Base-by-base conservation (phyloP, 2,888 invertebrate genomes). In the Lasioglossum zephyrum region DNA sequence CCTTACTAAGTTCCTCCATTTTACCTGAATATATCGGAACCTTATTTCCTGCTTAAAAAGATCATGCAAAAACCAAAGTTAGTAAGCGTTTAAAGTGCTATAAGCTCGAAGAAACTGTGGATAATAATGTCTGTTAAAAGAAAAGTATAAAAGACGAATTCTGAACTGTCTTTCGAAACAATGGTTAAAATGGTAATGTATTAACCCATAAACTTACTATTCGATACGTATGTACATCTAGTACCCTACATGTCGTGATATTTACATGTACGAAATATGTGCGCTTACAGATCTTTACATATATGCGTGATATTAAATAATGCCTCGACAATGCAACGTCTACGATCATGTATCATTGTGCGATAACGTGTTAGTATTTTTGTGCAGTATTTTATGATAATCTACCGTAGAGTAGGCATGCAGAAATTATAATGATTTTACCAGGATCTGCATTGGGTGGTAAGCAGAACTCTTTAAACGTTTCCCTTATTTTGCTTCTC, bases 381-480 rank as follows among this genome's bases (percentile, higher is more conserved):
- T 44, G 69, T 81, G 80, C 66, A 70, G 39, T 73, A 31, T 39
- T 57, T 73, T 73, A 57, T 9, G 66, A 66, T 49, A 57, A 57
- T 79, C 16, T 47, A 41, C 72, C 16, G n/a, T 73, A 31, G 79
- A 82, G 4, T 63, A 77, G 79, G 36, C 82, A 87, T 83, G 86
- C 79, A 73, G 63, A 57, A 81, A 44, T 74, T n/a, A 31, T 73
- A 69, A 69, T 39, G 70, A 81, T 82, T 73, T 91, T 95, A 96
- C 96, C 96, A 93, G 95, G 94, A 90, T 96, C 96, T 72, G 95
- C 91, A 81, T 96, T 95, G 39, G 96, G 96, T 79, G 96, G 95
- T 84, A 96, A 96, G 93, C 98, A 98, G 95, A 99, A 99, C 95
- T 99, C 99, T 92, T 97, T 97, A 94, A 99, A 99, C 66, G 98